Base-by-base conservation (phyloP, 1,140 invertebrate genomes). In the Drosophila asahinai region DNA sequence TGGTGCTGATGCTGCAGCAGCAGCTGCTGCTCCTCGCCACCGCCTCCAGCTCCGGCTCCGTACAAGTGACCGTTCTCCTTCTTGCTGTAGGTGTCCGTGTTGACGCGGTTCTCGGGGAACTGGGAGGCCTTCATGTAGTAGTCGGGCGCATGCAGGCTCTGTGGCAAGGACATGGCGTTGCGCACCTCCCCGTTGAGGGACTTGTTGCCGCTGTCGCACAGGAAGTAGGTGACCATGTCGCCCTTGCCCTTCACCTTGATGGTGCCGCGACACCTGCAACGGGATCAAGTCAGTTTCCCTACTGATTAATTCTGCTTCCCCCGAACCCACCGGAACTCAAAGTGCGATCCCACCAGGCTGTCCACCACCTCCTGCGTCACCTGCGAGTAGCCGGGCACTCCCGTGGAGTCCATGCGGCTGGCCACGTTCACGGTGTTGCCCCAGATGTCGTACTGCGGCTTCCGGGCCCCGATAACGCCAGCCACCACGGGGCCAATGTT, bases 381-480 rank as follows among this genome's bases (percentile, higher is more conserved):
- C 94, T 97, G 97, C 14, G 96, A 97, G 90, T 97, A 96, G 91
- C 97, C 97, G 0, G 97, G 96, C 47, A 97, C 94, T 1, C 97
- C 97, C 0, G 97, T 97, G 3, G 96, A 97, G 90, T 98, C 97
- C 97, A 98, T 97, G 6, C 97, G 94, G 90, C 97, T 97, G 2
- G 98, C 98, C 3, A 99, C 92, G 62, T 93, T 93, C 5, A 99
- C 98, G 12, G 98, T 98, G 93, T 99, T 99, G 2, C 98, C 98
- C 98, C 98, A 99, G 82, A 99, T 98, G 92, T 99, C 98, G 93
- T 98, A 99, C 89, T 99, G 98, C 14, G 98, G 98, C 93, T 99
- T 99, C 49, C 97, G 94, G 1, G 97, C 97, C 17, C 98, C 98
- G 74, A 99, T 98, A 0, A 99, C 98, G 17, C 98, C 98, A 11